Base-by-base conservation (phyloP, 2,113 vertebrate species). In the Ageneiosus marmoratus region DNA sequence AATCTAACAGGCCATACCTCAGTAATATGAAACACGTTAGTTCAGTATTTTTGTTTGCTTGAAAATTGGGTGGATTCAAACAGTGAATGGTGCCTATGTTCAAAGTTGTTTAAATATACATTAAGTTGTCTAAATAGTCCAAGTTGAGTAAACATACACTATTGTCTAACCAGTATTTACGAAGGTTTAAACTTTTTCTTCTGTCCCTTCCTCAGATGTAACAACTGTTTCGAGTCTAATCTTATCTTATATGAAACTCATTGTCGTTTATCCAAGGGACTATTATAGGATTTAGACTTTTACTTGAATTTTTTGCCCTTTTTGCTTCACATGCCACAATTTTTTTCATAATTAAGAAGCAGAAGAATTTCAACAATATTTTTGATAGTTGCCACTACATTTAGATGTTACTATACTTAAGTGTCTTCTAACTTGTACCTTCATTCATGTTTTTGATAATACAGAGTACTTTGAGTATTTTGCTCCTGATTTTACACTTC, bases 401-500 rank as follows among this genome's bases (percentile, higher is more conserved):
- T 63, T 32, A 62, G 27, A 32, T 63, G 5, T 5, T 63, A 24
- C 9, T 27, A 8, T 18, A 60, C 34, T 18, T 34, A 32, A 18
- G 32, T 34, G 32, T 20, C 7, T 48, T 27, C 41, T 48, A 46
- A 72, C 24, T 29, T 65, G 70, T 37, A 18, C 2, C 7, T 70
- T 22, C 46, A 44, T 48, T 3, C 37, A 22, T 67, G n/a, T 82
- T 18, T 76, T 53, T 15, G 32, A 56, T 48, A 65, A 5, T 11
- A 41, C 93, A 99, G 98, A 99, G 86, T 99, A 99, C 89, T 99
- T 99, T 1, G 98, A 99, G 75, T 99, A 99, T 91, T 99, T 99
- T 22, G 97, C 98, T 86, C 98, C 98, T 20, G 98, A 99, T 90
- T 99, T 99, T 90, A 99, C 97, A 5, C 95, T 99, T 27, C 98